Conservation (phyloP, 2,888 invertebrate species). For the Caenorhabditis auriculariae region DNA sequence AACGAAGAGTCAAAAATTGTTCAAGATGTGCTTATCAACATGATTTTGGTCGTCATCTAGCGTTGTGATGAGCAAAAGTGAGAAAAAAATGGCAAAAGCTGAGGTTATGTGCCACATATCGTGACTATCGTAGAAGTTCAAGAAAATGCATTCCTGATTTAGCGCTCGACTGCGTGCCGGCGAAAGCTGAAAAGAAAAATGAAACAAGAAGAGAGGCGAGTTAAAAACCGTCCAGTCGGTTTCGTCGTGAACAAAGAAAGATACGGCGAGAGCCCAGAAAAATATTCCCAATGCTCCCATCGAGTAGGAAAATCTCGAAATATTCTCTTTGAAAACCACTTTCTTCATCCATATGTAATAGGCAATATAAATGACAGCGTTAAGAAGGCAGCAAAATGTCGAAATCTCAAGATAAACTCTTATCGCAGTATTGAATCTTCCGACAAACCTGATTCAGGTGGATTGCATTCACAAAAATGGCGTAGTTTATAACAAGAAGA, state of each 20-base stretch:
- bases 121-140: conserved; percentile 21
- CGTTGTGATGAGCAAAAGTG: conserved; percentile 11
- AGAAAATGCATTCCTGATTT: conserved; percentile 17
- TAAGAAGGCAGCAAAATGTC: conserved; percentile 14
- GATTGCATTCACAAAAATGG: no score
- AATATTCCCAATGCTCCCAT: conserved; percentile 2
- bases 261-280: conserved; percentile 6
- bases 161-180: conserved; percentile 16
- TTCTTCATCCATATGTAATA: conserved; percentile 20
- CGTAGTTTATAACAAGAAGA: not conserved
- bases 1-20: no score
- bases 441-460: conserved; percentile 12
- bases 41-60: conserved; percentile 21
- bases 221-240: conserved; percentile 32
- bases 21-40: no score
- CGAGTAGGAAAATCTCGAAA: not conserved
- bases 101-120: conserved; percentile 26
- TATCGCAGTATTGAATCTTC: not conserved
- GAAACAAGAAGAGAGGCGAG: not conserved
- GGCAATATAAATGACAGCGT: conserved; percentile 9
- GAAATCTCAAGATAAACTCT: conserved; percentile 1
- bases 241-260: conserved; percentile 14
- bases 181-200: conserved; percentile 2
- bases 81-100: conserved; percentile 18
- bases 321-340: not conserved